Evolutionary conservation across 2,113 vertebrate species (phyloP).

Genomic region (Vulpes lagopus): DNA sequence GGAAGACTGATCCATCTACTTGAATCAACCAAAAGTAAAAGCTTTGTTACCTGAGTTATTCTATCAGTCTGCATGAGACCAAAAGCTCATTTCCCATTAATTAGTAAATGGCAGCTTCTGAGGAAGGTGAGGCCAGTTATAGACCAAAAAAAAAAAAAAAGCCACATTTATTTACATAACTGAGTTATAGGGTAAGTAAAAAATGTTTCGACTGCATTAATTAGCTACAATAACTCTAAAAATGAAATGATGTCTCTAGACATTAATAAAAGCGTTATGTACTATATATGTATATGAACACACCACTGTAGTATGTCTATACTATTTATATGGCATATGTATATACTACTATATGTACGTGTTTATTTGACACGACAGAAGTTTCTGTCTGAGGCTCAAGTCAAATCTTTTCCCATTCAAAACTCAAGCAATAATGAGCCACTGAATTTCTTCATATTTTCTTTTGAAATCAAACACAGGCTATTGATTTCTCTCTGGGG

Average conservation of each 20-base stretch:
- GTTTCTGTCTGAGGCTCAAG: not conserved
- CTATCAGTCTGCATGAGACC: not conserved
- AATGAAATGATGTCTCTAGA: not conserved
- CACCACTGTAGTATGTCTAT: not conserved
- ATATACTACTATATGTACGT: not conserved
- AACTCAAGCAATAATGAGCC: not conserved
- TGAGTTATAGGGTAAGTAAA: not conserved
- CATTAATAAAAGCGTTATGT: not conserved
- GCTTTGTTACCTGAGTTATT: not conserved
- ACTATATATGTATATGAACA: not conserved
- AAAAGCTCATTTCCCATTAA: not conserved
- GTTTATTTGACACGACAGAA: not conserved
- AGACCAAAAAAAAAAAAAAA: not conserved
- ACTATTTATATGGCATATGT: not conserved
- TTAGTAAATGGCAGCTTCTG: not conserved
- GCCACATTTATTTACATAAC: not conserved
- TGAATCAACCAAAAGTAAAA: not conserved
- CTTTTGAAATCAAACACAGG: not conserved
- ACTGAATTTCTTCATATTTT: slow-evolving; percentile 9
- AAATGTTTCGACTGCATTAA: not conserved
- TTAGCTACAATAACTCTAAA: not conserved
- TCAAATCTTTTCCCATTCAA: not conserved
- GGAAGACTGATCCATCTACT: not conserved
- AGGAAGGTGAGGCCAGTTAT: not conserved
- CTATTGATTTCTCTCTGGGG: not conserved